These are phyloP conservation scores for Rhadina sibilatrix DNA, from an alignment of 2,113 vertebrate species.

Conservation along the genomic window DNA sequence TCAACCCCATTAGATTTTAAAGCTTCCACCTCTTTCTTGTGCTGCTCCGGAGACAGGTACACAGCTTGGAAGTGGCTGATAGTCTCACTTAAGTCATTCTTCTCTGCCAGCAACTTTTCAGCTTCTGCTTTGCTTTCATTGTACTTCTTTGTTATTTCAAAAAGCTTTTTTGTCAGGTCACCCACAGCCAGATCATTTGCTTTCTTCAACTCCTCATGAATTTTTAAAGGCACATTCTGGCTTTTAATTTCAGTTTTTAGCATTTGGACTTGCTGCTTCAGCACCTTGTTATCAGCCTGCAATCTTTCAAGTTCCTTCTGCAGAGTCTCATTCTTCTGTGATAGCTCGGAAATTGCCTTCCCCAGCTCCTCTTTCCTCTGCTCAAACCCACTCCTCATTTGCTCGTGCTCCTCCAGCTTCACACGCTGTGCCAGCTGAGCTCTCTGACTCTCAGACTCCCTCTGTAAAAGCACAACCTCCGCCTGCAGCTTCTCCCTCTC, in stretches of 20 bases:
- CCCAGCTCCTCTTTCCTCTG: constrained; percentile 76
- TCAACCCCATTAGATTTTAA: constrained; percentile 71
- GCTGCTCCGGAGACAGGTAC: constrained; percentile 74
- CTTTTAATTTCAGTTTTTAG: constrained; percentile 80
- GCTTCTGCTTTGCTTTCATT: constrained; percentile 79
- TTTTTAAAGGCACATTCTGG: constrained; percentile 80
- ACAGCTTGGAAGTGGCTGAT: constrained; percentile 71
- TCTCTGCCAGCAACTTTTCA: constrained; percentile 79
- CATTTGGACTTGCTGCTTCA: constrained; percentile 83
- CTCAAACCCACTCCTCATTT: constrained; percentile 74
- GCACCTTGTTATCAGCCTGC: constrained; percentile 76
- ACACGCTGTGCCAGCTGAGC: constrained; percentile 37
- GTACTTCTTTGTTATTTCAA: constrained; percentile 78
- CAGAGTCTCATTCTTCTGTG: constrained; percentile 78
- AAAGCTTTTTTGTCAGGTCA: constrained; percentile 84
- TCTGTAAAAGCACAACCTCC: constrained; percentile 79
- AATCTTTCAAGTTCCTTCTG: constrained; percentile 81
- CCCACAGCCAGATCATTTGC: constrained; percentile 73
- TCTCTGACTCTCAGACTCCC: constrained; percentile 72
- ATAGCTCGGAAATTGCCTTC: constrained; percentile 79
- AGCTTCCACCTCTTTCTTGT: constrained; percentile 71
- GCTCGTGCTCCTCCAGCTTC: constrained; percentile 77
- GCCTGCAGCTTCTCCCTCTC: constrained; percentile 78
- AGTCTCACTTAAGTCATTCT: constrained; percentile 68
- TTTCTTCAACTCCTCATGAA: constrained; percentile 82